Conservation (phyloP, 2,797 vertebrate species). For the Manis crassicaudata region DNA sequence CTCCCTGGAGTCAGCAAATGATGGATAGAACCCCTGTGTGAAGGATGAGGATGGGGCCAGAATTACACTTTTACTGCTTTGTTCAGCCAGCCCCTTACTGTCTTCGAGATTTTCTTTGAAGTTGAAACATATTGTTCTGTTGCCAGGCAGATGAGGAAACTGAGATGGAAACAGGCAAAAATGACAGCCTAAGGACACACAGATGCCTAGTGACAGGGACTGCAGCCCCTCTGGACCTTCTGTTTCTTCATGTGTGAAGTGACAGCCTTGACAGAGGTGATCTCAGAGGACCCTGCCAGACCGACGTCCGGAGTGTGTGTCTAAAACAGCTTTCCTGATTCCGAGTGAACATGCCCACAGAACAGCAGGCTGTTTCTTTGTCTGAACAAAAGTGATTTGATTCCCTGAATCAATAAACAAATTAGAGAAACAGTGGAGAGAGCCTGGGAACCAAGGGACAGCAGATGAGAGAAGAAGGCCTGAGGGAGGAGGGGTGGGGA, state of each 20-base stretch:
- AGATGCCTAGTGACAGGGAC: neutral
- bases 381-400: slow-evolving; percentile 72
- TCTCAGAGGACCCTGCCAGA: neutral
- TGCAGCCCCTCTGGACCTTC: neutral
- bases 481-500: neutral
- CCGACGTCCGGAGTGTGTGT: neutral
- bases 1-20: neutral
- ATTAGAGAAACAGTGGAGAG: slow-evolving; percentile 56
- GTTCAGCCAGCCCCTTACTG: neutral
- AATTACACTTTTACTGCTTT: neutral
- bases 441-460: slow-evolving; percentile 56
- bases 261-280: neutral
- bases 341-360: neutral
- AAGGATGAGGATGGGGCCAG: neutral
- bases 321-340: neutral
- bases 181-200: neutral
- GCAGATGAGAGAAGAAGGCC: slow-evolving; percentile 27
- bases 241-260: neutral
- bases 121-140: neutral
- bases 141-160: slow-evolving; percentile 27
- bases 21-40: too few relatives aligned
- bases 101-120: slow-evolving; percentile 9
- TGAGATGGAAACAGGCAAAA: neutral
- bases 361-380: slow-evolving; percentile 26
- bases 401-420: slow-evolving; percentile 71